These are phyloP conservation scores for Lycaena phlaeas DNA, from an alignment of 2,888 invertebrate genomes.

Conservation along the genomic window DNA sequence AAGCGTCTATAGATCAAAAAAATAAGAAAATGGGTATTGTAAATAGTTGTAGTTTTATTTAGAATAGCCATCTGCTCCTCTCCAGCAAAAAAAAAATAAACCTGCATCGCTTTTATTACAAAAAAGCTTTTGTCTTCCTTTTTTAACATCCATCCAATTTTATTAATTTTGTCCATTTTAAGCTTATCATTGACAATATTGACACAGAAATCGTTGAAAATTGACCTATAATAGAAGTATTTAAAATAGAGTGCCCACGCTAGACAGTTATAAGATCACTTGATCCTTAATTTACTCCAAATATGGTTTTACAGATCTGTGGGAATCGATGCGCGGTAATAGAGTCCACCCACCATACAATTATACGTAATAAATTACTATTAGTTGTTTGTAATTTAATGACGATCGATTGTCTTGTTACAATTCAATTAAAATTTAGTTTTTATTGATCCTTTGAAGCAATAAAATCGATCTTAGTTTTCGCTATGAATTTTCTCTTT, in stretches of 20 bases:
- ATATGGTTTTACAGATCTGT: constrained; percentile 32
- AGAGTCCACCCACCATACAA: constrained; percentile 30
- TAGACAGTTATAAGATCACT: neutral
- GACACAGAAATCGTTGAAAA: too few species aligned
- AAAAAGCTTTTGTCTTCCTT: too few species aligned
- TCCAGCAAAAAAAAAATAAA: too few species aligned
- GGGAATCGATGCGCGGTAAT: constrained; percentile 17
- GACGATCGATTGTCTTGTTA: neutral
- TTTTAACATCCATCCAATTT: too few species aligned
- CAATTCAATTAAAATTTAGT: neutral
- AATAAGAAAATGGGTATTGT: too few species aligned
- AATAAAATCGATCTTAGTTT: too few species aligned
- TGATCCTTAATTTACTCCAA: constrained; percentile 22
- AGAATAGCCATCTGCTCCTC: too few species aligned
- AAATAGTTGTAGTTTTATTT: too few species aligned
- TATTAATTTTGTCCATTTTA: neutral
- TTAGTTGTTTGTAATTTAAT: neutral
- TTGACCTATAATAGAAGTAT: too few species aligned
- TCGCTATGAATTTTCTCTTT: too few species aligned
- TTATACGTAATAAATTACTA: constrained; percentile 9
- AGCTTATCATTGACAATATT: neutral
- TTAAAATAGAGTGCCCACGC: neutral
- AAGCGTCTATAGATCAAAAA: too few species aligned
- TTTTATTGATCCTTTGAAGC: neutral
- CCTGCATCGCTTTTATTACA: too few species aligned